A percentile compares a stretch with the other conserved stretches of the same genome.
phyloP scores from a whole-genome alignment of 2,888 invertebrate genomes.

The Drosophila subquinaria region DNA sequence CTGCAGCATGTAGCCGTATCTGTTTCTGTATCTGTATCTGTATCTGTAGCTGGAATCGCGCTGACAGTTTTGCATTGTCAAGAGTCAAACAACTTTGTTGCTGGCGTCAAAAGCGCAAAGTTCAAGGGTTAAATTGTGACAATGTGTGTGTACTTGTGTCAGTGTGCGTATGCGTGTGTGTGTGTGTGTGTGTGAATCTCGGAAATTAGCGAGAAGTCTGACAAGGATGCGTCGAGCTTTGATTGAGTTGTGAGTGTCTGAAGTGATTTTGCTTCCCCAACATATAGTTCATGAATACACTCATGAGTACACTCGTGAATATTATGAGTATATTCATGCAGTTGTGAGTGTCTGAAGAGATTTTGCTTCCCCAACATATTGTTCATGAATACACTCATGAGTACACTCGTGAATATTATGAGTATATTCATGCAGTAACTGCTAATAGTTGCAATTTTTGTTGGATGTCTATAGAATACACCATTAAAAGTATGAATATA shows the following conservation, averaged over 20 bases:
- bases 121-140: constrained; percentile 75
- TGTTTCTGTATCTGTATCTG: constrained; percentile 23
- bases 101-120: constrained; percentile 73
- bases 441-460: neutral
- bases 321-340: neutral
- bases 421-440: neutral
- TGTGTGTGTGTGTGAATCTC: constrained; percentile 10
- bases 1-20: constrained; percentile 11
- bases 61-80: constrained; percentile 79
- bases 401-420: neutral
- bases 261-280: neutral
- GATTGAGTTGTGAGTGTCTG: constrained; percentile 34
- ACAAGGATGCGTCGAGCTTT: constrained; percentile 34
- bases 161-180: constrained; percentile 14
- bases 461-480: neutral
- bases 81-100: constrained; percentile 74
- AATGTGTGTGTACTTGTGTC: constrained; percentile 40
- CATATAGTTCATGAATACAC: constrained; percentile 11
- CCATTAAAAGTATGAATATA: neutral
- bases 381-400: neutral
- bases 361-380: no score
- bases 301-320: constrained; percentile 21
- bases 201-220: constrained; percentile 26
- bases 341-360: no score
- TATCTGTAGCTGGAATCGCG: constrained; percentile 25